Percentiles rank a stretch among this genome's conserved stretches.
Conservation (phyloP, 2,797 vertebrate genomes). For the Channa striata region DNA sequence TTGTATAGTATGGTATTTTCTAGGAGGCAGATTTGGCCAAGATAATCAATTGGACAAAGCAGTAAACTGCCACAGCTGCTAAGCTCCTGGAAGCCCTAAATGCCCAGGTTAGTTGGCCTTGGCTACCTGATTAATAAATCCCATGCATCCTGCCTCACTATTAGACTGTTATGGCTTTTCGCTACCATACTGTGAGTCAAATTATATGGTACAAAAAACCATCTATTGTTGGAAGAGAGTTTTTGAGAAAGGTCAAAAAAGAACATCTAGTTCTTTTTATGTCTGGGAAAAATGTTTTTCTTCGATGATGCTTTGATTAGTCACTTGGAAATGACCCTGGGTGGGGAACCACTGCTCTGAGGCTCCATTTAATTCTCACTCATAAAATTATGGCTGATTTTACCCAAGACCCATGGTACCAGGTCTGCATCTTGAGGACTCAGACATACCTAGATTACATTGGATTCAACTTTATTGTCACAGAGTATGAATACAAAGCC, state of each 20-base stretch:
- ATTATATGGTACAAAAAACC: background rate
- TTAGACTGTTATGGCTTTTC: background rate
- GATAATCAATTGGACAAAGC: background rate
- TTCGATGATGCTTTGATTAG: too few relatives aligned
- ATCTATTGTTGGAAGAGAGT: too few relatives aligned
- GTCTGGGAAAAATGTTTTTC: too few relatives aligned
- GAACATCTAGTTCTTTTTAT: too few relatives aligned
- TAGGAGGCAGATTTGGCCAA: background rate
- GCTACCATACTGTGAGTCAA: background rate
- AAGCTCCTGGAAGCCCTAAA: background rate
- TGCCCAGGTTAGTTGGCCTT: slow-evolving; percentile 5
- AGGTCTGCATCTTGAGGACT: too few relatives aligned
- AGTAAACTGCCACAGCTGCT: background rate
- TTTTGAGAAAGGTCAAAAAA: too few relatives aligned
- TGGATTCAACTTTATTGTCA: too few relatives aligned
- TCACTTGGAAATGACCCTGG: background rate
- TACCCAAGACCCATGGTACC: too few relatives aligned
- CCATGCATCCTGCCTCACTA: too few relatives aligned
- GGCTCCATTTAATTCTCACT: background rate
- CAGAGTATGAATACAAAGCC: too few relatives aligned
- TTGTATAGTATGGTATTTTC: background rate
- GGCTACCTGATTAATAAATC: background rate
- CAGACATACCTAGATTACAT: too few relatives aligned
- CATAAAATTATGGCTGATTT: too few relatives aligned
- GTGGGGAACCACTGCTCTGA: background rate